These are phyloP conservation scores for Agelas oroides DNA, from an alignment of 37 sponge, comb jelly and placozoan genomes.

Conservation along the genomic window DNA sequence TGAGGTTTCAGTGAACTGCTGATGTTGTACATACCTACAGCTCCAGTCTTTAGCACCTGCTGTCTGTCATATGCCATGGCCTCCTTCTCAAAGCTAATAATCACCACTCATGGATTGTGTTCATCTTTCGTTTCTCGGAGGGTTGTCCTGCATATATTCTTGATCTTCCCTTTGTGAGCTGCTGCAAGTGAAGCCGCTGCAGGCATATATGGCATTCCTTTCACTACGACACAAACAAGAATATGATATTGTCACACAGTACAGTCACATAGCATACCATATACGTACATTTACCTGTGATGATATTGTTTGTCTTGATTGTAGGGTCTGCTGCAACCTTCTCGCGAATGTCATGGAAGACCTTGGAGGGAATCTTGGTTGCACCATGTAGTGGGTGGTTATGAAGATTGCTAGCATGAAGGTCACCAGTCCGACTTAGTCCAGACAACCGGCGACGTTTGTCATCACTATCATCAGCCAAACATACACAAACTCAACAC, in stretches of 20 bases:
- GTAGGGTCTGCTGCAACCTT: slow-evolving; percentile 22
- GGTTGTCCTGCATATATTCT: slow-evolving; percentile 16
- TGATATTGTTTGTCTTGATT: slow-evolving; percentile 41
- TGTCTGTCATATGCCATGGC: slow-evolving; percentile 14
- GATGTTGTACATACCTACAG: background rate
- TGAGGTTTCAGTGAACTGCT: too few relatives aligned
- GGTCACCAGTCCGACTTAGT: slow-evolving; percentile 15
- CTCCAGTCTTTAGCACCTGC: background rate
- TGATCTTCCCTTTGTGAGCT: slow-evolving; percentile 23
- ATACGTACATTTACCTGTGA: slow-evolving; percentile 34
- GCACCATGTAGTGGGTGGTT: slow-evolving; percentile 33
- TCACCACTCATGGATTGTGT: slow-evolving; percentile 37
- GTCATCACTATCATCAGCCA: slow-evolving; percentile 37
- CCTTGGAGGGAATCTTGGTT: slow-evolving; percentile 40
- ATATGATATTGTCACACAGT: background rate
- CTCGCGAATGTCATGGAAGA: slow-evolving; percentile 21
- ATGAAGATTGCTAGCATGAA: slow-evolving; percentile 25
- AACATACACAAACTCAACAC: slow-evolving; percentile 52
- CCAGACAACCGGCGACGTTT: slow-evolving; percentile 48
- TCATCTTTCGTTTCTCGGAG: slow-evolving; percentile 30
- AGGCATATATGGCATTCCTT: slow-evolving; percentile 49
- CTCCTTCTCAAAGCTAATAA: slow-evolving; percentile 26
- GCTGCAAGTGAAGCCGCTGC: slow-evolving; percentile 39
- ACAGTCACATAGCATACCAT: background rate
- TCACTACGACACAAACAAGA: background rate